phyloP scores from a whole-genome alignment of 2,888 invertebrate genomes.

The Pelosia muscerda region DNA sequence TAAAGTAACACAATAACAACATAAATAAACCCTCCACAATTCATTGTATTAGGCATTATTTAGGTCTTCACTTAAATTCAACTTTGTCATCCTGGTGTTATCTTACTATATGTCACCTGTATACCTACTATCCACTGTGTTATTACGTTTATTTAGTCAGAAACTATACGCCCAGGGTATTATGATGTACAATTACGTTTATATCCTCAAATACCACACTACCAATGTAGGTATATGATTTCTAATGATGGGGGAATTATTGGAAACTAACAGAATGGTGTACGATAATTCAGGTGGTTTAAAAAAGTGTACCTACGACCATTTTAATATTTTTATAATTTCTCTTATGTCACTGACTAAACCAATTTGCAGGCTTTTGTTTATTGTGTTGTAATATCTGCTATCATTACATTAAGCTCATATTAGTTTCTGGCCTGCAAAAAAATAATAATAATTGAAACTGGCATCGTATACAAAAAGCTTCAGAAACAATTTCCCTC shows the following conservation, averaged over 20 bases:
- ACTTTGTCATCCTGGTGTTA: too few species aligned
- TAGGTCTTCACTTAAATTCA: too few species aligned
- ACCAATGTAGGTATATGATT: background rate
- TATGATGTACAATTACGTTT: background rate
- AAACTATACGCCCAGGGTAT: background rate
- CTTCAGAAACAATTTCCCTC: background rate
- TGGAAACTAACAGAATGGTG: background rate
- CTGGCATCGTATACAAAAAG: background rate
- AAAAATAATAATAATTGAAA: background rate
- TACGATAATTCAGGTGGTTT: background rate
- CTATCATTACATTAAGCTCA: background rate
- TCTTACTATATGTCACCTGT: background rate
- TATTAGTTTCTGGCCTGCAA: background rate
- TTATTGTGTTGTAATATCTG: background rate
- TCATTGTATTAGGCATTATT: too few species aligned
- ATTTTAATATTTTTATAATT: background rate
- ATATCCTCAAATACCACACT: background rate
- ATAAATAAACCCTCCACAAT: too few species aligned
- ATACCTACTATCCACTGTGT: background rate
- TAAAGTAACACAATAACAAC: background rate
- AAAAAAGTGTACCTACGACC: background rate
- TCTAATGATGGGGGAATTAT: background rate
- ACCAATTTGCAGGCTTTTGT: background rate
- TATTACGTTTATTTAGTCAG: constrained; percentile 3
- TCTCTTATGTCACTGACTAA: background rate